A percentile compares a stretch with the other conserved stretches of the same genome.
Conservation (phyloP, 1,140 invertebrate species). For the Drosophila biarmipes region DNA sequence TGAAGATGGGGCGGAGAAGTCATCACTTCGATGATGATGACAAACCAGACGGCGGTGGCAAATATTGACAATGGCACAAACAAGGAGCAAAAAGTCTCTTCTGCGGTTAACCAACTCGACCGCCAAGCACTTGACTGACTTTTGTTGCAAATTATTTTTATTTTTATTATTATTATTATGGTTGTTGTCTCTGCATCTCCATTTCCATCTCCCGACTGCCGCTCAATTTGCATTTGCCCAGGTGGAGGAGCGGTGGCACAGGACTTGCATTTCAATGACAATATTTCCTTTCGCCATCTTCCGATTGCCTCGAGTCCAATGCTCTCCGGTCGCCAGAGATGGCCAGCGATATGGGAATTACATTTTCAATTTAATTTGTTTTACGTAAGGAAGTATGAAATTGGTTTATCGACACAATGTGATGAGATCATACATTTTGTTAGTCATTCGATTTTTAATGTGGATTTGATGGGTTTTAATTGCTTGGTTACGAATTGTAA, state of each 20-base stretch:
- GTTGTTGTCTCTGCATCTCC: conserved; percentile 20
- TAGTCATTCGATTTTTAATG: not conserved
- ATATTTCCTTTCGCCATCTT: conserved; percentile 58
- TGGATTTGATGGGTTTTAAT: not conserved
- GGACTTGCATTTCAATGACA: conserved; percentile 80
- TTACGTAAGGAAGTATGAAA: conserved; percentile 5
- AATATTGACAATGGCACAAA: conserved; percentile 72
- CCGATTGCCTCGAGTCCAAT: conserved; percentile 55
- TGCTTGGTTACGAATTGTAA: no score
- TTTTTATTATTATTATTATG: conserved; percentile 56
- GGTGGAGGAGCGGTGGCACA: conserved; percentile 35
- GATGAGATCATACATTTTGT: not conserved
- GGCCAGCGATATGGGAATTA: conserved; percentile 30
- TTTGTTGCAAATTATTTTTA: conserved; percentile 78
- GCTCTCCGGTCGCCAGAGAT: conserved; percentile 39
- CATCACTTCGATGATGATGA: conserved; percentile 49
- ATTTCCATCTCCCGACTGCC: not conserved
- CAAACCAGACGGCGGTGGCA: conserved; percentile 46
- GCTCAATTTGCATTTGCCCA: conserved; percentile 62
- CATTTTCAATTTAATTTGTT: conserved; percentile 33
- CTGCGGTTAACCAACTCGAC: conserved; percentile 44
- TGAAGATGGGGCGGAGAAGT: conserved; percentile 38
- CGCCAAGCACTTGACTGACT: conserved; percentile 73
- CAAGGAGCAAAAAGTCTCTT: conserved; percentile 27
- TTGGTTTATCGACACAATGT: conserved; percentile 12